Base-by-base conservation (phyloP, 2,797 vertebrate species). In the Myotis daubentonii region DNA sequence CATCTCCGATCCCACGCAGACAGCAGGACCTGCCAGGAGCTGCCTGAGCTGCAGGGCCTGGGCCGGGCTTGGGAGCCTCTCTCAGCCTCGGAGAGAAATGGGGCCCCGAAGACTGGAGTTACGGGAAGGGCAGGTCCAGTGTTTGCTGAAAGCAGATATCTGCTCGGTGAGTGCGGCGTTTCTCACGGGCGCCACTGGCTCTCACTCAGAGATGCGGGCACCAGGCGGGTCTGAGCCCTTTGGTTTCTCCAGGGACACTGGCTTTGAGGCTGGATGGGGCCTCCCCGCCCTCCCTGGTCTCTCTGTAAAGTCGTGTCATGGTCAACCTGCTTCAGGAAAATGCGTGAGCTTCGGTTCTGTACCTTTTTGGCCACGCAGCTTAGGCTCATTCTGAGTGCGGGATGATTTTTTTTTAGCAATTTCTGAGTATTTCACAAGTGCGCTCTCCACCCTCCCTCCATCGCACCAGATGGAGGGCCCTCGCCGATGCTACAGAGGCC, bases 111-210 rank as follows among this genome's bases (percentile, higher is more conserved):
- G 79, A 81, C 87, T 79, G 65, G 93, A 95, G 94, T 62, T 65
- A n/a, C 70, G 70, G 83, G 93, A 36, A 95, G 87, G 92, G 92
- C 89, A 88, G 93, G 91, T 82, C 66, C 49, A 83, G 66, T 71
- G 0, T 49, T 95, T 87, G 53, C 66, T 65, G 95, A 87, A 70
- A 1, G 60, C 66, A 94, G 91, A 87, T 95, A 41, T 55, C 95
- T 87, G 86, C n/a, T n/a, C 23, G 89, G 97, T 97, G 96, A 98
- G 98, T 97, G 97, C 71, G 15, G 7, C 87, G 84, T 96, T 97
- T 94, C 62, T 97, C 93, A 57, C 15, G 23, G 84, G 65, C 49
- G 10, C 80, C 71, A 82, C 13, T 2, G 74, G n/a, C 10, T 87
- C 28, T 92, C 4, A 55, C 30, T 91, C 3, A 55, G 82, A 80